Evolutionary conservation across 2,113 vertebrate genomes (phyloP), one percentile per base, ranked within the genome.

Genomic region (Festucalex cinctus): DNA sequence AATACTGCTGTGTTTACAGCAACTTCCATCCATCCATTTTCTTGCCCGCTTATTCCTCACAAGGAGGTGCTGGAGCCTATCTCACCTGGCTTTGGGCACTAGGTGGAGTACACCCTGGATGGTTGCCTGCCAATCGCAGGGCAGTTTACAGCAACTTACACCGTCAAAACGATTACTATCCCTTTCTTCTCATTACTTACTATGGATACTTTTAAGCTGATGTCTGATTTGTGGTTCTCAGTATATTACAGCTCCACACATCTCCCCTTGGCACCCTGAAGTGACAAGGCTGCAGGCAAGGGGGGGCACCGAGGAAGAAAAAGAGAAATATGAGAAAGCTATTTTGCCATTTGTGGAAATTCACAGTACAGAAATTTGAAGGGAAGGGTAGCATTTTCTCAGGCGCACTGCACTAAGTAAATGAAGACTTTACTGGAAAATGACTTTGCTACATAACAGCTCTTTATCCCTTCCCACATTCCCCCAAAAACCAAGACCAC

Each of bases 321-420:
- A 85, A 5, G 12, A n/a, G 51, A 81, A 86, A 78, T 48, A 54
- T 43, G 69, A 32, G 84, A 79, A 83, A 89, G 85, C 75, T 85
- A 88, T 90, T 87, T 86, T 80, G 79, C 82, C 86, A 84, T 91
- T 88, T 87, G 84, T 70, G 85, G 82, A 84, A 79, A 80, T 86
- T 51, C 48, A 51, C 6, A 9, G 48, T 10, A 22, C n/a, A 14
- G 48, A 22, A 80, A 77, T 75, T 82, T 81, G 72, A 35, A 71
- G n/a, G 14, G 20, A 75, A 76, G 66, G 54, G 74, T 77, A 61
- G 66, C 12, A 17, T 78, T 76, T 83, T 71, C 66, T 46, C 36
- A 53, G 71, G 67, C 54, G 19, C 72, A 75, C 12, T 68, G 41
- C 57, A 70, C 63, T 73, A 32, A 65, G 81, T 82, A 79, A 82